Evolutionary conservation across 1,140 invertebrate genomes (phyloP).

Genomic region (Drosophila athabasca): DNA sequence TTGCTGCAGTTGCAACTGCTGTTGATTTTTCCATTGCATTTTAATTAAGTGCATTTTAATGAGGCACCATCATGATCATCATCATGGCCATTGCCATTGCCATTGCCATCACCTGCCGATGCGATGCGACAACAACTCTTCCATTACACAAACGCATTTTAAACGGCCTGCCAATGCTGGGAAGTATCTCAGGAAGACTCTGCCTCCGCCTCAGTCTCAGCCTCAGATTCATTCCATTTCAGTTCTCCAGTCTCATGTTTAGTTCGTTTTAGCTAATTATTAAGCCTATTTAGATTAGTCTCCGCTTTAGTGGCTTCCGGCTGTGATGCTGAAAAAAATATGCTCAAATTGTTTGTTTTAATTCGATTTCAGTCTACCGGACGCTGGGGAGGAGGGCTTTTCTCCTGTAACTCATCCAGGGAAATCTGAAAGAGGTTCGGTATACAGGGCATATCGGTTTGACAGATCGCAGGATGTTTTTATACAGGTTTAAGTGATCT

Average conservation of each 20-base stretch:
- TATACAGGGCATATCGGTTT: background rate
- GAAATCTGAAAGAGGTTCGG: no score
- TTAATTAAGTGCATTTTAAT: conserved; percentile 82
- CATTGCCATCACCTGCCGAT: conserved; percentile 44
- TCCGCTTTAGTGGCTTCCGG: conserved; percentile 49
- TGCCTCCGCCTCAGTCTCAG: no score
- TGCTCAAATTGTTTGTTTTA: conserved; percentile 64
- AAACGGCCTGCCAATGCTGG: conserved; percentile 53
- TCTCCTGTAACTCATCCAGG: background rate
- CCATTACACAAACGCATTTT: conserved; percentile 67
- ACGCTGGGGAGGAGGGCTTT: conserved; percentile 28
- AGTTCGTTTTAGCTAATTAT: conserved; percentile 39
- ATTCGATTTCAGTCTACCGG: conserved; percentile 50
- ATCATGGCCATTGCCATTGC: conserved; percentile 38
- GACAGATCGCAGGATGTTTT: no score
- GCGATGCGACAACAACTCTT: conserved; percentile 42
- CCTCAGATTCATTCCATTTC: conserved; percentile 16
- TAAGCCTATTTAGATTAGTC: conserved; percentile 69
- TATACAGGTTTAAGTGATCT: no score
- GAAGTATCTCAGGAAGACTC: conserved; percentile 20
- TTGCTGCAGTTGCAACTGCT: conserved; percentile 41
- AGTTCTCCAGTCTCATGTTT: conserved; percentile 10
- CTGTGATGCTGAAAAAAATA: conserved; percentile 36
- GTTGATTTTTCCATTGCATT: conserved; percentile 79
- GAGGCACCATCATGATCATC: conserved; percentile 36